Base-by-base conservation (phyloP, 1,140 invertebrate genomes). In the Bombus sibiricus region DNA sequence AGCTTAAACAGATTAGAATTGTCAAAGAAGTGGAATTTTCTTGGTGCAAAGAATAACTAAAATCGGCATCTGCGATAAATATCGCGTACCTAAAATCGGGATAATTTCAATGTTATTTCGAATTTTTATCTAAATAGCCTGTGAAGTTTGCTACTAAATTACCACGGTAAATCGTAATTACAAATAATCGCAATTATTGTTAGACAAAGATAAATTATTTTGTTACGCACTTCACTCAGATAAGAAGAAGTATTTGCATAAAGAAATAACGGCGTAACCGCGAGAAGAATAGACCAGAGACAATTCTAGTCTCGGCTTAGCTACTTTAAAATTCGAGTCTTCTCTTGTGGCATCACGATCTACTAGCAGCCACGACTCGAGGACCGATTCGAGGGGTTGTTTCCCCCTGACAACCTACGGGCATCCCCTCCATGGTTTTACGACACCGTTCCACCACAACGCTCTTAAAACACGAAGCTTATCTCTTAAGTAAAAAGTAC, bases 401-500 rank as follows among this genome's bases (percentile, higher is more conserved):
- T 89, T 88, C 89, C 86, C 87, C 87, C 87, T 88, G 88, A 85
- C 82, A 83, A 83, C 66, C 87, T 64, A 71, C 73, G 66, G 77
- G 73, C 87, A 83, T 86, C 86, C 89, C 90, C 82, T 89, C 85
- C 76, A 86, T 78, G 79, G 88, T 91, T 93, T 93, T 93, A 93
- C 89, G 92, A 91, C 89, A 89, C 86, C 88, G 89, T 93, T 89
- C 81, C 68, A 84, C 89, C 87, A 69, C 81, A 86, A 87, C 83
- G 86, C 86, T 87, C 84, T 92, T 91, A 89, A 93, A 90, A 93
- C 91, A 91, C 91, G 83, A 84, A 88, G 91, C 90, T 93, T 92
- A 93, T 90, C 91, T 92, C 90, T 93, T 91, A 90, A 91, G 88
- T 89, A 91, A 91, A 91, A 92, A 91, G 83, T 90, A 92, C 86